phyloP scores from a whole-genome alignment of 2,797 vertebrate species.

The Lacerta agilis region DNA sequence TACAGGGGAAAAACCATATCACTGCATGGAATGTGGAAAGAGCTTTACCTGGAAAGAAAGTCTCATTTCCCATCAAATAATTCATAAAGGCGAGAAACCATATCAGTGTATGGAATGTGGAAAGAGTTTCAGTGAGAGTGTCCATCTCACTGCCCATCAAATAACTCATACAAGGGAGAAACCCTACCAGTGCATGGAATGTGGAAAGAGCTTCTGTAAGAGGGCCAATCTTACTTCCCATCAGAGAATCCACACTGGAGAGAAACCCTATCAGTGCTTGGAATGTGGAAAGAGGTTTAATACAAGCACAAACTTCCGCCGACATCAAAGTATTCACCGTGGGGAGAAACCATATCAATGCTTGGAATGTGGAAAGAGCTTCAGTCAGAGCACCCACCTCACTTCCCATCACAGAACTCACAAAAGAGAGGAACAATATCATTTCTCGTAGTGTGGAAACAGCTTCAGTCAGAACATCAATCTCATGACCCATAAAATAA shows the following conservation, averaged over 20 bases:
- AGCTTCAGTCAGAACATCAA: too few relatives aligned
- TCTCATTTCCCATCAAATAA: conserved; percentile 23
- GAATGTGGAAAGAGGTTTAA: not conserved
- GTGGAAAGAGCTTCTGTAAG: conserved; percentile 9
- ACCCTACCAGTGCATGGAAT: conserved; percentile 30
- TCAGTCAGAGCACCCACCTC: too few relatives aligned
- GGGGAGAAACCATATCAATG: conserved; percentile 33
- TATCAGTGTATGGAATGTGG: too few relatives aligned
- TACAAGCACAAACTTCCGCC: not conserved
- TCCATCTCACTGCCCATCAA: conserved; percentile 40
- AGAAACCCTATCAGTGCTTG: conserved; percentile 15
- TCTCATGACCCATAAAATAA: too few relatives aligned
- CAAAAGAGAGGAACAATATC: too few relatives aligned
- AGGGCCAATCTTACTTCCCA: not conserved
- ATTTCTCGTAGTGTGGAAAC: too few relatives aligned
- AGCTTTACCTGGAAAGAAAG: not conserved
- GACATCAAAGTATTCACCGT: conserved; percentile 32
- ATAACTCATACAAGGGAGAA: too few relatives aligned
- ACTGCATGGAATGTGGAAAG: conserved; percentile 17
- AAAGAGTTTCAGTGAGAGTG: too few relatives aligned
- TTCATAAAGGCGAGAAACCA: not conserved
- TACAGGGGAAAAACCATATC: conserved; percentile 20
- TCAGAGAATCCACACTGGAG: conserved; percentile 28
- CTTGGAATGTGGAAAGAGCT: conserved; percentile 2
- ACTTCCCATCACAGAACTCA: too few relatives aligned